Conservation (phyloP, 2,113 vertebrate species). For the Microcebus ravelobensis region DNA sequence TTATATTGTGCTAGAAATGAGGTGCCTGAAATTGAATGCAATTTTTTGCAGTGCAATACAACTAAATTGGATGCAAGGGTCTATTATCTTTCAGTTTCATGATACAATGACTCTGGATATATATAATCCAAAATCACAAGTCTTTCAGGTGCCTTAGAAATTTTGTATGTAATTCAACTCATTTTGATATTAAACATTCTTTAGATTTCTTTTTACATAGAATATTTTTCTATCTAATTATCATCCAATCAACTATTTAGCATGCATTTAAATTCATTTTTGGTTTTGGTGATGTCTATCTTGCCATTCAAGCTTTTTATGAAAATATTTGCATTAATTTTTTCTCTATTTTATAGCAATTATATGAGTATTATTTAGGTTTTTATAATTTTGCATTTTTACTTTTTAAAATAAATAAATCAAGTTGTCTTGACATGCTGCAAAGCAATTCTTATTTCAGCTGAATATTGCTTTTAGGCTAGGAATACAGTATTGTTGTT, state of each 20-base stretch:
- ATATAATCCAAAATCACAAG: background rate
- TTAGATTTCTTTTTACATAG: background rate
- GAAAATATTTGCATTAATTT: background rate
- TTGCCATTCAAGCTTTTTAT: background rate
- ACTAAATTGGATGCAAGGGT: background rate
- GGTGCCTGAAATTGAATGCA: background rate
- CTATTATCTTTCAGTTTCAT: background rate
- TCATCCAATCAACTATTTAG: background rate
- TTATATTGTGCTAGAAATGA: constrained; percentile 53
- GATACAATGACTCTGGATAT: background rate
- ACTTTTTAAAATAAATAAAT: constrained; percentile 19
- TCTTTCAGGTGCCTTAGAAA: background rate
- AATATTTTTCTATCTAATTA: background rate
- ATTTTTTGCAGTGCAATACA: background rate
- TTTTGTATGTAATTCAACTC: background rate
- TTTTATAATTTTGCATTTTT: background rate
- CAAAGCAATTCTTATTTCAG: constrained; percentile 6
- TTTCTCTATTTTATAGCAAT: background rate
- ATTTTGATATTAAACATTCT: background rate
- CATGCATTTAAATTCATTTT: background rate
- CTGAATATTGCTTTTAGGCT: background rate
- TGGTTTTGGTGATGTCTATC: background rate
- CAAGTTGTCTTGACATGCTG: background rate
- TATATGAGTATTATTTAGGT: background rate
- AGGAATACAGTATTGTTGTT: constrained; percentile 31